A percentile compares a stretch with the other conserved stretches of the same genome.
These are phyloP conservation scores for Crocallis elinguaria DNA, from an alignment of 2,888 invertebrate genomes.

Conservation along the genomic window DNA sequence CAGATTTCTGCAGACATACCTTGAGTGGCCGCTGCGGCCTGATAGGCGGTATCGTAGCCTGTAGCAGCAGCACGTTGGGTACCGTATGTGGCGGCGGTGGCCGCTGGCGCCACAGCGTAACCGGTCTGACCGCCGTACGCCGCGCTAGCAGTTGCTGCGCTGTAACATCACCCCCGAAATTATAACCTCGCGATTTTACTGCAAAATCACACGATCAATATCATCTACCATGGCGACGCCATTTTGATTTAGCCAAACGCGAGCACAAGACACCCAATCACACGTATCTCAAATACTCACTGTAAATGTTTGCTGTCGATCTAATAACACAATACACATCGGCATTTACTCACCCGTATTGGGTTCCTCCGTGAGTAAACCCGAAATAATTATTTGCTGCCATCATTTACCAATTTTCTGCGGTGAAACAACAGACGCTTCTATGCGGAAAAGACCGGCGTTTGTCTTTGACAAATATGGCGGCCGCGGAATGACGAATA, in stretches of 20 bases:
- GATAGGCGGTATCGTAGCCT: slow-evolving; percentile 93
- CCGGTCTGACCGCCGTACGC: slow-evolving; percentile 94
- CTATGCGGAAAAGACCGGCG: slow-evolving; percentile 78
- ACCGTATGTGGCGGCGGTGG: slow-evolving; percentile 93
- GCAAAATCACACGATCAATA: slow-evolving; percentile 66
- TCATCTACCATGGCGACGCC: slow-evolving; percentile 71
- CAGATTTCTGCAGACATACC: slow-evolving; percentile 59
- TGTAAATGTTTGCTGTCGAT: neutral
- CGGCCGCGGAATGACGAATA: slow-evolving; percentile 19
- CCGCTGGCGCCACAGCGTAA: slow-evolving; percentile 92
- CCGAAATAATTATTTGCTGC: slow-evolving; percentile 98
- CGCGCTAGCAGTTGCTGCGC: slow-evolving; percentile 90
- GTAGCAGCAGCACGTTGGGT: slow-evolving; percentile 92
- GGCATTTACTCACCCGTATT: slow-evolving; percentile 90
- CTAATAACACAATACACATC: neutral
- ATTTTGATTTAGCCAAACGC: slow-evolving; percentile 77
- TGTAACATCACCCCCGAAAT: slow-evolving; percentile 58
- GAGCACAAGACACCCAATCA: slow-evolving; percentile 64
- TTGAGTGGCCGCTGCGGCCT: slow-evolving; percentile 91
- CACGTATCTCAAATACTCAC: slow-evolving; percentile 27
- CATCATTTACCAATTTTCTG: slow-evolving; percentile 86
- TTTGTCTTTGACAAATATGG: slow-evolving; percentile 69
- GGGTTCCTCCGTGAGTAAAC: slow-evolving; percentile 96
- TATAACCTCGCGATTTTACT: slow-evolving; percentile 29
- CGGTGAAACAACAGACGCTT: slow-evolving; percentile 76